Evolutionary conservation across 1,140 invertebrate species (phyloP), one percentile per base, ranked within the genome.

Genomic region (Gryon sp.): DNA sequence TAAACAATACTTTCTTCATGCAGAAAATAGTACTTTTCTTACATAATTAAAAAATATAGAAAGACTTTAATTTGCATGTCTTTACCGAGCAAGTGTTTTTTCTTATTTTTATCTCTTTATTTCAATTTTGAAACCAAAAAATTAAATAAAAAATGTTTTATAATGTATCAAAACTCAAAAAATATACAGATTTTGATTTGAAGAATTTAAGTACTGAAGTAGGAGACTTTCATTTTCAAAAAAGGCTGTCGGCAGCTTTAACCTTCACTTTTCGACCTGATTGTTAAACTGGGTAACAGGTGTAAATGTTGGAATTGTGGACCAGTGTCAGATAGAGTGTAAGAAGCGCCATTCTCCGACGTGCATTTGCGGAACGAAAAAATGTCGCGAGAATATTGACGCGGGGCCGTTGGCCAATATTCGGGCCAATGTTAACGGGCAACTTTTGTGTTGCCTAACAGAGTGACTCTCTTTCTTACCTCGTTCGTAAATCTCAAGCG

Each of bases 341-440:
- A 0, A 46, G 20, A 70, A 80, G 75, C 80, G 81, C 73, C 63
- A 72, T 48, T 75, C 43, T 62, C 41, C 43, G 34, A 40, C 8
- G 9, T 14, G 43, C 15, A 48, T 70, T 62, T 34, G 46, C 34
- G 32, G 18, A n/a, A 11, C 22, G 65, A 45, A 68, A 75, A 76
- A 65, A 20, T 41, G 50, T 50, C 34, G 43, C 28, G 12, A 9
- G 11, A 60, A 45, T 63, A 48, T 59, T 22, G 36, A 62, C 26
- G 50, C 68, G 82, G 82, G 82, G 82, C 79, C 82, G 82, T 38
- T 86, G 84, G 83, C 84, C 83, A 85, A 78, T 83, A 87, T 85
- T 78, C 69, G 79, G 84, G 84, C 81, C 86, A 87, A 86, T 86
- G 86, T 87, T 86, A 84, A 68, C 69, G 45, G 38, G 41, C 74